Conservation (phyloP, 2,888 invertebrate species). For the Bembecia ichneumoniformis region DNA sequence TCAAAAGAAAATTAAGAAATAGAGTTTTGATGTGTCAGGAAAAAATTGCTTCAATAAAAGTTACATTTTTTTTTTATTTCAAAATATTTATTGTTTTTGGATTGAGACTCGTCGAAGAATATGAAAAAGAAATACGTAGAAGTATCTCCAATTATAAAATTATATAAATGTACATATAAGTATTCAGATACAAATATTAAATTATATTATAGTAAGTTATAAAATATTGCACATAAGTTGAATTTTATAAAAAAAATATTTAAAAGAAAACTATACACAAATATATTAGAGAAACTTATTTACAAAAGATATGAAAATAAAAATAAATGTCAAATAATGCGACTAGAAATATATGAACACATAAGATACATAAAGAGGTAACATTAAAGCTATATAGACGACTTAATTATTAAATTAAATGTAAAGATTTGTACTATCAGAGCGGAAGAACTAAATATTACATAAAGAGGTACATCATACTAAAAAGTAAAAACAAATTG, state of each 20-base stretch:
- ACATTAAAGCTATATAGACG: slow-evolving; percentile 43
- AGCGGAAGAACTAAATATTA: slow-evolving; percentile 17
- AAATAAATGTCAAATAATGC: slow-evolving; percentile 12
- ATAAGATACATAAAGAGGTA: slow-evolving; percentile 23
- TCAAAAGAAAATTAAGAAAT: too few relatives aligned
- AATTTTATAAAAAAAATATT: background rate
- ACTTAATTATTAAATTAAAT: slow-evolving; percentile 14
- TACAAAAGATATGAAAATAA: slow-evolving; percentile 45
- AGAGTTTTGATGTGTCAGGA: too few relatives aligned
- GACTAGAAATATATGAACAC: slow-evolving; percentile 41
- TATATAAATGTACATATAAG: background rate
- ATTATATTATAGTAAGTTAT: background rate
- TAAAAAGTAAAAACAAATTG: slow-evolving; percentile 8
- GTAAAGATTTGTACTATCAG: slow-evolving; percentile 45
- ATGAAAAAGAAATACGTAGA: background rate
- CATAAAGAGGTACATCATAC: slow-evolving; percentile 38
- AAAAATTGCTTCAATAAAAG: too few relatives aligned
- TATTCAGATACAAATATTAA: background rate
- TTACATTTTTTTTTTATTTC: too few relatives aligned
- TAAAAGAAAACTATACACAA: slow-evolving; percentile 19
- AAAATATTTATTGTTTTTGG: too few relatives aligned
- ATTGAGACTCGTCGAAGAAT: background rate
- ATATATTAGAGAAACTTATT: slow-evolving; percentile 56
- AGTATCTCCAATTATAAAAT: background rate
- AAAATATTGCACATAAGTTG: background rate